Conservation (phyloP, 2,797 vertebrate species). For the Myripristis murdjan region DNA sequence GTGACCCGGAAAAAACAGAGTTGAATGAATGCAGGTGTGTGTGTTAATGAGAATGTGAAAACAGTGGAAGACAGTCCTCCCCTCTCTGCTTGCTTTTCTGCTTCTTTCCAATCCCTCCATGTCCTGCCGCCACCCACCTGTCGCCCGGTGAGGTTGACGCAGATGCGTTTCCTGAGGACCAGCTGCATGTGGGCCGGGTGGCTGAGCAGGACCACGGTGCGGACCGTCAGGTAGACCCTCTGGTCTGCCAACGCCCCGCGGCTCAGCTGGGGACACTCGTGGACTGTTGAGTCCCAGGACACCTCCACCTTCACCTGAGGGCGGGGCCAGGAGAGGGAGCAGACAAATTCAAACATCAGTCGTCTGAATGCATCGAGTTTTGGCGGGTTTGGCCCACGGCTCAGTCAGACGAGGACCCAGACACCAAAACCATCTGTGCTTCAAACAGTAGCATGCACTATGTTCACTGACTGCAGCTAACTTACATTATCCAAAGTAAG, state of each 20-base stretch:
- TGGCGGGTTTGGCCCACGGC: too few relatives aligned
- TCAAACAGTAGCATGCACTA: too few relatives aligned
- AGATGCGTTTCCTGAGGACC: constrained; percentile 93
- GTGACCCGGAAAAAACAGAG: too few relatives aligned
- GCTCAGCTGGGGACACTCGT: constrained; percentile 92
- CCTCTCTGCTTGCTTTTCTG: neutral
- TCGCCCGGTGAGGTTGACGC: constrained; percentile 87
- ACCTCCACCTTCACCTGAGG: constrained; percentile 94
- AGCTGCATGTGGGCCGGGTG: constrained; percentile 95
- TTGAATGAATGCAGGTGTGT: too few relatives aligned
- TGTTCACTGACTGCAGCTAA: too few relatives aligned
- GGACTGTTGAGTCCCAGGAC: constrained; percentile 97
- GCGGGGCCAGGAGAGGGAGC: constrained; percentile 30
- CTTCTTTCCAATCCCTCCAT: neutral
- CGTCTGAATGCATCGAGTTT: too few relatives aligned
- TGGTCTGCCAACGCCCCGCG: constrained; percentile 87
- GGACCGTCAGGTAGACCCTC: constrained; percentile 92
- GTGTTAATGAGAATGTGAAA: too few relatives aligned
- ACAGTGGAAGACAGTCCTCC: neutral
- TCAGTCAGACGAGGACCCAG: too few relatives aligned
- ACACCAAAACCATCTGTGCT: too few relatives aligned
- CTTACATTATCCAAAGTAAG: too few relatives aligned
- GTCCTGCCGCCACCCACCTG: constrained; percentile 70
- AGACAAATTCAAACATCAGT: too few relatives aligned
- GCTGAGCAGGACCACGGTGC: constrained; percentile 90